Evolutionary conservation across 2,113 vertebrate species (phyloP).

Genomic region (Junco hyemalis): DNA sequence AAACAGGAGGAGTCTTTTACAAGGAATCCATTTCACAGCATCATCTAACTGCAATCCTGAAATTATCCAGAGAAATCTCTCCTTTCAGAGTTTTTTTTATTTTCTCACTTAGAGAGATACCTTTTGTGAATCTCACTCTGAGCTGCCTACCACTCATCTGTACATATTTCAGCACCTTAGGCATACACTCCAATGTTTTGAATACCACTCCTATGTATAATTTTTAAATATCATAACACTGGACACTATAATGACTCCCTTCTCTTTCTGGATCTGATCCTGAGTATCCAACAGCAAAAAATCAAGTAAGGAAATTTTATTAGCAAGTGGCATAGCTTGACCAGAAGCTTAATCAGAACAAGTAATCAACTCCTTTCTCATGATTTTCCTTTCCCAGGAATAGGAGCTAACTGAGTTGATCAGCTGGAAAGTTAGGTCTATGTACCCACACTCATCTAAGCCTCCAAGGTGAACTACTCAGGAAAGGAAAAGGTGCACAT

Average conservation of each 20-base stretch:
- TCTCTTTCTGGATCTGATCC: neutral
- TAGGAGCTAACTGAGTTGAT: neutral
- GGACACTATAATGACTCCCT: neutral
- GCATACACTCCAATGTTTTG: neutral
- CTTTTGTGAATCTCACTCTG: neutral
- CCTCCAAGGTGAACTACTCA: neutral
- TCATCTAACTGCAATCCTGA: neutral
- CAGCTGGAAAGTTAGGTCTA: neutral
- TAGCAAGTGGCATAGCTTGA: neutral
- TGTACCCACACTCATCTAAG: neutral
- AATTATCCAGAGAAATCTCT: neutral
- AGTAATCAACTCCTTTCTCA: neutral
- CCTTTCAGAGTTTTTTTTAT: neutral
- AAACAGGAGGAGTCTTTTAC: neutral
- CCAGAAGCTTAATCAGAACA: neutral
- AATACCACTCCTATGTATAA: neutral
- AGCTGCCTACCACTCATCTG: neutral
- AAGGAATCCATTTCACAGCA: neutral
- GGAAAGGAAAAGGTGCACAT: neutral
- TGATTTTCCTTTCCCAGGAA: neutral
- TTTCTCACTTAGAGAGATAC: neutral
- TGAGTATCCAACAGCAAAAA: neutral
- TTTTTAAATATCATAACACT: neutral
- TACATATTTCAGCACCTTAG: neutral
- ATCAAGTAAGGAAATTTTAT: neutral